phyloP scores from a whole-genome alignment of 2,113 vertebrate genomes.

The Ceratotherium simum region DNA sequence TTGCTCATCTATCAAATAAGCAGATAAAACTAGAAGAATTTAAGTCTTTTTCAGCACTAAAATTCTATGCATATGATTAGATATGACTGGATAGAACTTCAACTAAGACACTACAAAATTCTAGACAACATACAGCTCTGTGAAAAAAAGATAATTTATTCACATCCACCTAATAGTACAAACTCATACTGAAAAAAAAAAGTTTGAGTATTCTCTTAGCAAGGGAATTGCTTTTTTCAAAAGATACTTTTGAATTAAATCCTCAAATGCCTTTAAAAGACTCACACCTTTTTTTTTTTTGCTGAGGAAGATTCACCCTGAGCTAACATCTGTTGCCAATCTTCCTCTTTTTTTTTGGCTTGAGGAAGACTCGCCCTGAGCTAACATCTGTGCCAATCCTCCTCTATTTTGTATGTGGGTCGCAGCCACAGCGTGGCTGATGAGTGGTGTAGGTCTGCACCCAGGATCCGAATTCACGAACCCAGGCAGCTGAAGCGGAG shows the following conservation, averaged over 20 bases:
- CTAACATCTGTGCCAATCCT: too few species aligned
- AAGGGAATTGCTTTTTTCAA: conserved; percentile 18
- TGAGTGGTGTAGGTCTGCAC: too few species aligned
- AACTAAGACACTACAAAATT: conserved; percentile 8
- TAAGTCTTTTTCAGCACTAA: conserved; percentile 18
- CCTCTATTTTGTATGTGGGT: too few species aligned
- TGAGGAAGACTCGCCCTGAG: too few species aligned
- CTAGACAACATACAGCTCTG: neutral
- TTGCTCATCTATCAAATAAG: conserved; percentile 10
- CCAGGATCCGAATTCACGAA: too few species aligned
- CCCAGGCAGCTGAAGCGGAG: too few species aligned
- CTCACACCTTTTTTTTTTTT: too few species aligned
- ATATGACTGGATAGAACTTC: neutral
- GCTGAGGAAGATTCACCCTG: too few species aligned
- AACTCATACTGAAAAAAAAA: neutral
- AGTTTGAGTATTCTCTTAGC: conserved; percentile 9
- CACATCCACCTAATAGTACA: neutral
- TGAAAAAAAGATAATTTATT: neutral
- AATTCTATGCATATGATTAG: neutral
- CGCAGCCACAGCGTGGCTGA: too few species aligned
- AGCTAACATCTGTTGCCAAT: too few species aligned
- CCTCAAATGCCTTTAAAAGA: neutral
- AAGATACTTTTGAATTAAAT: conserved; percentile 49
- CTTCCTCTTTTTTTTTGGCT: too few species aligned
- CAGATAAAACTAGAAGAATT: neutral